Evolutionary conservation across 2,888 invertebrate genomes (phyloP).

Genomic region (Fragum fragum): DNA sequence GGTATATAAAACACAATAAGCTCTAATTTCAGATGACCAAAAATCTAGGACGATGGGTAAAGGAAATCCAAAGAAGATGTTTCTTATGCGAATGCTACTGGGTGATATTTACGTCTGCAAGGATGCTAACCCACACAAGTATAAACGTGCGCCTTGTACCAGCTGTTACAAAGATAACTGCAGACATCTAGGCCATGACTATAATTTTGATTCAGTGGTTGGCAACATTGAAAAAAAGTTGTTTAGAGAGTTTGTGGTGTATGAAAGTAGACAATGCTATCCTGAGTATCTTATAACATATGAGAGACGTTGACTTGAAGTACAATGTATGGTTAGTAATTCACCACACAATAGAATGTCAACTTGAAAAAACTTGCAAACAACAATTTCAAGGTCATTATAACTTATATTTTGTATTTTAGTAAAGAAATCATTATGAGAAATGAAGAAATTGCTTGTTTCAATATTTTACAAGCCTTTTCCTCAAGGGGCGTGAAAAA

Average conservation of each 20-base stretch:
- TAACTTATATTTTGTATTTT: too few relatives aligned
- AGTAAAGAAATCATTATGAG: too few relatives aligned
- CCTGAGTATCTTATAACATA: conserved; percentile 78
- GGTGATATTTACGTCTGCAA: conserved; percentile 65
- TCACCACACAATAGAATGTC: too few relatives aligned
- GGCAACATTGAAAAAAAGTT: conserved; percentile 63
- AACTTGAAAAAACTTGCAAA: too few relatives aligned
- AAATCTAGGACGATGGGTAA: conserved; percentile 34
- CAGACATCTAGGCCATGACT: conserved; percentile 27
- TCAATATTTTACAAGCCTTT: too few relatives aligned
- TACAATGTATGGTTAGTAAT: too few relatives aligned
- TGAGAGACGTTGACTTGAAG: conserved; percentile 49
- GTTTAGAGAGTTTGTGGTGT: conserved; percentile 77
- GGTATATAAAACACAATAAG: too few relatives aligned
- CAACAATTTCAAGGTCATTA: too few relatives aligned
- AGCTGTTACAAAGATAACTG: conserved; percentile 61
- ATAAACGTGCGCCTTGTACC: conserved; percentile 65
- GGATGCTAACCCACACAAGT: conserved; percentile 62
- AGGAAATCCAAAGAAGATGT: conserved; percentile 64
- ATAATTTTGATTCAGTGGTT: conserved; percentile 69
- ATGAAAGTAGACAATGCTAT: conserved; percentile 70
- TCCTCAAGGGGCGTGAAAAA: too few relatives aligned
- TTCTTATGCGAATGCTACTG: conserved; percentile 69
- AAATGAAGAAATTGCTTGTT: too few relatives aligned
- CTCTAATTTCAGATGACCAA: conserved; percentile 65